phyloP scores from a whole-genome alignment of 2,888 invertebrate genomes.

The Pachydiplax longipennis region DNA sequence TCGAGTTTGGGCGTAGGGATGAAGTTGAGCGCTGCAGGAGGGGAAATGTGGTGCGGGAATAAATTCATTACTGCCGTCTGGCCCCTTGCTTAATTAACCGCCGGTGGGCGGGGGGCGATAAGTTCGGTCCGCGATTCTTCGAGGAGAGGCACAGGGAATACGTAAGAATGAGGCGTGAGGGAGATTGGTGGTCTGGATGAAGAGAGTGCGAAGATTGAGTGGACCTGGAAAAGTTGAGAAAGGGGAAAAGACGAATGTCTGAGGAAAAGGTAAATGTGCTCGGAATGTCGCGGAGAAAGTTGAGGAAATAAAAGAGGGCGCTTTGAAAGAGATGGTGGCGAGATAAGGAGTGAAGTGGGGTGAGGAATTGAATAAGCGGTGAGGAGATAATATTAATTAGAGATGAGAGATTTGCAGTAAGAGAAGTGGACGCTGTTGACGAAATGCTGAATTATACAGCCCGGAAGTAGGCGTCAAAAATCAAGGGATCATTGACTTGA shows the following conservation, averaged over 20 bases:
- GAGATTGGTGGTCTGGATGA: background rate
- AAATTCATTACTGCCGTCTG: conserved; percentile 41
- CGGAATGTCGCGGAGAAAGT: background rate
- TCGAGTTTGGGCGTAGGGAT: conserved; percentile 5
- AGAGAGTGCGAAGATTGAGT: background rate
- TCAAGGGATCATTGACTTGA: too few species aligned
- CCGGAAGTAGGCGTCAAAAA: too few species aligned
- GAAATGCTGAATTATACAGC: too few species aligned
- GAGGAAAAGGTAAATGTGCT: background rate
- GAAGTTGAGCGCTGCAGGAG: background rate
- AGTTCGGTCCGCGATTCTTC: conserved; percentile 19
- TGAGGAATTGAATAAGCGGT: too few species aligned
- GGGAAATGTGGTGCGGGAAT: conserved; percentile 29
- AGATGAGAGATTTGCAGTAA: too few species aligned
- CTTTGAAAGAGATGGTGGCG: too few species aligned
- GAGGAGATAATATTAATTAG: too few species aligned
- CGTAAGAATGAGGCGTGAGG: background rate
- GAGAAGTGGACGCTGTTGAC: too few species aligned
- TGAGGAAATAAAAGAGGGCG: too few species aligned
- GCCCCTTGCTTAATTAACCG: conserved; percentile 39
- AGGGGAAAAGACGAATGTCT: background rate
- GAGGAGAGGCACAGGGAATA: background rate
- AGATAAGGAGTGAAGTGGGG: too few species aligned
- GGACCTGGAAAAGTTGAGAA: background rate
- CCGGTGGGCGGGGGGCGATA: conserved; percentile 3